phyloP scores from a whole-genome alignment of 2,113 vertebrate species.

The Pseudopodoces humilis region DNA sequence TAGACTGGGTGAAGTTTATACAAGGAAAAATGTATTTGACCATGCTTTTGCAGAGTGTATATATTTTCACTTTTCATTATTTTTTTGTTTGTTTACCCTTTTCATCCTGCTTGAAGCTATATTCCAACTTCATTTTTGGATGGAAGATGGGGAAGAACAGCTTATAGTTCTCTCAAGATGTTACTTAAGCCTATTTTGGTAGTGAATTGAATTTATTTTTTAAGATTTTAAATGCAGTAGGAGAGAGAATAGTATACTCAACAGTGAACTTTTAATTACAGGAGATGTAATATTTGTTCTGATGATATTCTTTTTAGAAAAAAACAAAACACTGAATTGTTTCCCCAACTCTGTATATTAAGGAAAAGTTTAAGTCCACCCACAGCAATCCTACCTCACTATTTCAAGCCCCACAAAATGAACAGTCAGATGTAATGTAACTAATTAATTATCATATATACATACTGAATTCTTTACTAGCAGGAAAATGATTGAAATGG shows the following conservation, averaged over 20 bases:
- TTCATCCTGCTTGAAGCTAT: slow-evolving; percentile 63
- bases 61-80: slow-evolving; percentile 76
- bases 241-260: neutral
- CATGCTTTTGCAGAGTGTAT: slow-evolving; percentile 66
- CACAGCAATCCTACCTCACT: neutral
- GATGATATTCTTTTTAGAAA: neutral
- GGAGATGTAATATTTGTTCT: neutral
- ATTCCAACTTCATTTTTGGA: slow-evolving; percentile 42
- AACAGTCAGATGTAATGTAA: neutral
- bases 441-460: neutral
- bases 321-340: neutral
- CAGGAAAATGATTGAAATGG: neutral
- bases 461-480: neutral
- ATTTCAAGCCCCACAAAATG: neutral
- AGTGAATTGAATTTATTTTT: slow-evolving; percentile 20
- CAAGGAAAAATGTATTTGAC: slow-evolving; percentile 67
- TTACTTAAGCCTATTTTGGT: neutral
- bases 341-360: neutral
- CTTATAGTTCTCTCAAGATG: slow-evolving; percentile 1
- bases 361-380: neutral
- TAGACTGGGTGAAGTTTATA: slow-evolving; percentile 74
- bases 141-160: slow-evolving; percentile 11
- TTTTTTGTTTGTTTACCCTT: slow-evolving; percentile 73
- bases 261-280: neutral
- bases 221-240: neutral